Evolutionary conservation across 2,113 vertebrate species (phyloP), one percentile per base, ranked within the genome.

Genomic region (Mus pahari): DNA sequence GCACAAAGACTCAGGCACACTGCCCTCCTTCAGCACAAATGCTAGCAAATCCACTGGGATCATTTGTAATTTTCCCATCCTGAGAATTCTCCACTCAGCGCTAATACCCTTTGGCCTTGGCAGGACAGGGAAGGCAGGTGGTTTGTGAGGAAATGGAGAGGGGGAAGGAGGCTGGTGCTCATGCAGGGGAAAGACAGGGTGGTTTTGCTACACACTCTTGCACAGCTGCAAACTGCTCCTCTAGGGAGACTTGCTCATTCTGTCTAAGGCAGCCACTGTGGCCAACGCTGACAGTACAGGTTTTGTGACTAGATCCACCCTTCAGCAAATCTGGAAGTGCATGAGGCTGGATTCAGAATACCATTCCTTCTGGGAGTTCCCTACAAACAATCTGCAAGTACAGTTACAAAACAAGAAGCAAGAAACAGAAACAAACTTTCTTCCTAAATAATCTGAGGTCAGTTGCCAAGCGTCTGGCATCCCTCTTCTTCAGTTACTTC

Each of bases 31-130:
- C 60, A 92, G 39, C 70, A 94, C 74, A 87, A 60, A 42, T 1
- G 1, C 86, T 48, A 48, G 77, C 75, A 75, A 71, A 95, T 64
- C n/a, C 73, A 7, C 48, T 91, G 42, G 60, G 95, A 78, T 89
- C 62, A 55, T 78, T 81, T 86, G 74, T 92, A 86, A 93, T 5
- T 53, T 75, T 53, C 93, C 45, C n/a, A 16, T 83, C 62, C 83
- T 53, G 79, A 93, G 83, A 90, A 94, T 89, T 90, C 74, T 64
- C 87, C 4, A 39, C 53, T 92, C 87, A 28, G 79, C 33, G 70
- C 55, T 83, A 83, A 93, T 55, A 83, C n/a, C 91, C n/a, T 87
- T 64, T 87, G 53, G 48, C 94, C 62, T 68, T 92, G 83, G 73
- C 87, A 91, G 60, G 73, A 79, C 45, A 48, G 94, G 92, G 48